phyloP scores from a whole-genome alignment of 2,113 vertebrate species.

The Galbula dea region DNA sequence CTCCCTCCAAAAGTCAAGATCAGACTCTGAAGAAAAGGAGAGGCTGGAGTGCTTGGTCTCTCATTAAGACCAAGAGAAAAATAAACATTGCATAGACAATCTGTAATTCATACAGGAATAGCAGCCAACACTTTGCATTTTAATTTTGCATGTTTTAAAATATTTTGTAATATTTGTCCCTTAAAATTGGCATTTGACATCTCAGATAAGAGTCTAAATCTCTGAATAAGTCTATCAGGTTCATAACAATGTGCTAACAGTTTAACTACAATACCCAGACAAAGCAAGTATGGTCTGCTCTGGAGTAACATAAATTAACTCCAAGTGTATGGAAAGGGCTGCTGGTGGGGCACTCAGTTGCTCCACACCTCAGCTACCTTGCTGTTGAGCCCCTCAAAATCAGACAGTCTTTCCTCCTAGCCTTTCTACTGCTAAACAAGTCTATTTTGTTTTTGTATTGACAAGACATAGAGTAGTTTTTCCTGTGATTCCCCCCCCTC shows the following conservation, averaged over 20 bases:
- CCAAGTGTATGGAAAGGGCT: background rate
- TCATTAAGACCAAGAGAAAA: background rate
- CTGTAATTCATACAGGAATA: background rate
- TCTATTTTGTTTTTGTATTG: too few relatives aligned
- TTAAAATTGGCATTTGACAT: background rate
- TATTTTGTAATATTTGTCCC: background rate
- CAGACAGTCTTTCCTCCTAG: background rate
- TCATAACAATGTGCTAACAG: background rate
- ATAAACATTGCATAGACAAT: background rate
- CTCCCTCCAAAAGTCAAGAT: background rate
- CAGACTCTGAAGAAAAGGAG: background rate
- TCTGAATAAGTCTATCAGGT: background rate
- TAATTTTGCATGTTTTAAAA: background rate
- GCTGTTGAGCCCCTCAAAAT: background rate
- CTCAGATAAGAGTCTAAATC: too few relatives aligned
- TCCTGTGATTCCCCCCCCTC: background rate
- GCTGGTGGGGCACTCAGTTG: background rate
- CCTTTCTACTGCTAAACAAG: too few relatives aligned
- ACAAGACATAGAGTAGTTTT: background rate
- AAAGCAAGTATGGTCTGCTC: background rate
- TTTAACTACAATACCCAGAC: background rate
- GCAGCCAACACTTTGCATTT: background rate
- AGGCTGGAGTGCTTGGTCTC: background rate
- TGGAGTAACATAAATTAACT: background rate
- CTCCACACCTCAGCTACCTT: background rate